Evolutionary conservation across 2,113 vertebrate genomes (phyloP).

Genomic region (Megalops atlanticus): DNA sequence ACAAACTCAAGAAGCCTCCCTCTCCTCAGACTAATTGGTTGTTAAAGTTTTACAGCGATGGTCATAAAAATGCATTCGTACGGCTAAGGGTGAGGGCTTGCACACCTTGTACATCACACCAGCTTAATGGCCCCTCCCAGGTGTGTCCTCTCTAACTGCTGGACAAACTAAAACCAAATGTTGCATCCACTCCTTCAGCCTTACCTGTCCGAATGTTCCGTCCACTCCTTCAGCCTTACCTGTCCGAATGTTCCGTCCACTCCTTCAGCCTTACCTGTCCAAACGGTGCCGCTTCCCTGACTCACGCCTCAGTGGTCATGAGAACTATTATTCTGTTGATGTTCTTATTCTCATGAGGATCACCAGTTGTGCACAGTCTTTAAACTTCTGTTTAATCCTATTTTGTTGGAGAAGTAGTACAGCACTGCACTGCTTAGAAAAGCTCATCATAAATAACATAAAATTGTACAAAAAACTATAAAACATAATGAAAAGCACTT

Average conservation of each 20-base stretch:
- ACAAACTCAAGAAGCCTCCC: conserved; percentile 26
- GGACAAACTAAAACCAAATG: conserved; percentile 17
- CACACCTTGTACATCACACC: conserved; percentile 28
- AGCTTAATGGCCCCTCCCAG: conserved; percentile 26
- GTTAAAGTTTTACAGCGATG: conserved; percentile 31
- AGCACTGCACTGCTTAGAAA: too few relatives aligned
- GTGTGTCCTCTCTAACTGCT: conserved; percentile 16
- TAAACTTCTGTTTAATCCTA: too few relatives aligned
- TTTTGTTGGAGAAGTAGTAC: too few relatives aligned
- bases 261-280: not conserved
- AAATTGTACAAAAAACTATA: too few relatives aligned
- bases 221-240: not conserved
- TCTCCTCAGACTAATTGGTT: conserved; percentile 34
- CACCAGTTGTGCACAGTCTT: too few relatives aligned
- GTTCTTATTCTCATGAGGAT: too few relatives aligned
- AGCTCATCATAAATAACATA: too few relatives aligned
- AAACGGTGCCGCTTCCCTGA: too few relatives aligned
- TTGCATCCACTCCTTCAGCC: conserved; percentile 3
- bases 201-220: conserved; percentile 9
- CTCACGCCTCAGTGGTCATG: too few relatives aligned
- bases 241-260: not conserved
- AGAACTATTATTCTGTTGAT: too few relatives aligned
- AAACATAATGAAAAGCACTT: not conserved
- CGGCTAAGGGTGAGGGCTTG: conserved; percentile 27
- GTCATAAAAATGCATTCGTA: conserved; percentile 24